Evolutionary conservation across 1,140 invertebrate species (phyloP).

Genomic region (Drosophila nigromelanica): DNA sequence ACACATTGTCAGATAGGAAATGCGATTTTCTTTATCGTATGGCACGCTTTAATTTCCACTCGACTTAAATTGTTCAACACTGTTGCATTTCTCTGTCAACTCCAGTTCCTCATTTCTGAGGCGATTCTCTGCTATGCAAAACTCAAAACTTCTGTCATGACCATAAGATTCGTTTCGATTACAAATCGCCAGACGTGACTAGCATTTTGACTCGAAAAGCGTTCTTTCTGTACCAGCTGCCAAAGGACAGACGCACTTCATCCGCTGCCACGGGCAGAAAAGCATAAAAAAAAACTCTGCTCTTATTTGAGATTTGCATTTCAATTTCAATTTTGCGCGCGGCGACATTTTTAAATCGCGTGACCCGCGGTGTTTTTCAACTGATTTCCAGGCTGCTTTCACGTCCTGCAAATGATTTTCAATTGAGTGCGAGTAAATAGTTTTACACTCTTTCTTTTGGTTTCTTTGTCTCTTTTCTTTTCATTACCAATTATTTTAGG

Average conservation of each 20-base stretch:
- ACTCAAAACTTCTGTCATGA: constrained; percentile 61
- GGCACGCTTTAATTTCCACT: constrained; percentile 24
- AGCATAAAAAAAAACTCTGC: not conserved
- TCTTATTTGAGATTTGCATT: constrained; percentile 68
- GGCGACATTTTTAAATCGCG: constrained; percentile 60
- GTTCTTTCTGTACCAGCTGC: not conserved
- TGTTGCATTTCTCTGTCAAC: constrained; percentile 45
- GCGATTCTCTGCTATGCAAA: constrained; percentile 38
- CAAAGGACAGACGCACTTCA: constrained; percentile 13
- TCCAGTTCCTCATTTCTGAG: constrained; percentile 9
- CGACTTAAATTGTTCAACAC: constrained; percentile 40
- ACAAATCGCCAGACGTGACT: constrained; percentile 74
- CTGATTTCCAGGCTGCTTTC: constrained; percentile 50
- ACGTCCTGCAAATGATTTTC: constrained; percentile 49
- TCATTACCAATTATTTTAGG: constrained; percentile 40
- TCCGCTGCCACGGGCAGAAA: not conserved
- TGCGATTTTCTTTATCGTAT: not conserved
- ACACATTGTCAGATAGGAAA: not conserved
- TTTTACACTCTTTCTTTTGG: constrained; percentile 28
- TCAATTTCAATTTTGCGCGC: constrained; percentile 61
- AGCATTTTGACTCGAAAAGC: constrained; percentile 36
- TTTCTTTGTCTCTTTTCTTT: constrained; percentile 7
- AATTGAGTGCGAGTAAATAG: constrained; percentile 49
- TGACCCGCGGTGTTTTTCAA: constrained; percentile 44
- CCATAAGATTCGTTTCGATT: constrained; percentile 77